Evolutionary conservation across 1,140 invertebrate genomes (phyloP), one percentile per base, ranked within the genome.

Genomic region (Drosophila biarmipes): DNA sequence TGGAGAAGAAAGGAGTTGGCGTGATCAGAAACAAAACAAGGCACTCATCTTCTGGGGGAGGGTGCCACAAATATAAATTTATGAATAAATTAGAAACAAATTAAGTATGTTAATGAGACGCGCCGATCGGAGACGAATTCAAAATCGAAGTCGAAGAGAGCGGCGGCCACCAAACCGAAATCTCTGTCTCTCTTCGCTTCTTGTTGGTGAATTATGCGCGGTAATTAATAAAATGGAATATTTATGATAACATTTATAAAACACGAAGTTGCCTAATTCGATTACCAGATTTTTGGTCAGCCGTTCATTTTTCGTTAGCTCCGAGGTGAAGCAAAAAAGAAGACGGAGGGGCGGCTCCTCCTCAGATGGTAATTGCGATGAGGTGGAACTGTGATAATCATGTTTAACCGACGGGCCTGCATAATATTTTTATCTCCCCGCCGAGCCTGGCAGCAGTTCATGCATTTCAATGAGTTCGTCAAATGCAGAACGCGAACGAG

Each of bases 181-280:
- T 59, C 19, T 27, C 21, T 34, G 46, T 17, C 51, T 42, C 61
- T 67, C 45, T 48, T 24, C 48, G 24, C 19, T 51, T 17, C 40
- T 74, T 68, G 53, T 64, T 68, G 58, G 73, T 86, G 82, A 87
- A 89, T 82, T 87, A 87, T 87, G 79, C 79, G 78, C 80, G 84
- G 82, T 89, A 89, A 87, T 87, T 87, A 87, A 87, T 84, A 89
- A 87, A 87, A 87, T 89, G 84, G 84, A 89, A 87, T 87, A 87
- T 87, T 87, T 89, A 87, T 89, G 84, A 89, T 87, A 89, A 87
- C 82, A 89, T 87, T 87, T 89, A 87, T 89, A 87, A 89, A 89
- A 89, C 84, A 87, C 84, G 84, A 87, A 84, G 79, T 87, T 82
- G 82, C 85, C 80, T 87, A 89, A 87, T 87, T 87, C 84, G 82